Evolutionary conservation across 1,140 invertebrate species (phyloP).

Genomic region (Drosophila pallidifrons): DNA sequence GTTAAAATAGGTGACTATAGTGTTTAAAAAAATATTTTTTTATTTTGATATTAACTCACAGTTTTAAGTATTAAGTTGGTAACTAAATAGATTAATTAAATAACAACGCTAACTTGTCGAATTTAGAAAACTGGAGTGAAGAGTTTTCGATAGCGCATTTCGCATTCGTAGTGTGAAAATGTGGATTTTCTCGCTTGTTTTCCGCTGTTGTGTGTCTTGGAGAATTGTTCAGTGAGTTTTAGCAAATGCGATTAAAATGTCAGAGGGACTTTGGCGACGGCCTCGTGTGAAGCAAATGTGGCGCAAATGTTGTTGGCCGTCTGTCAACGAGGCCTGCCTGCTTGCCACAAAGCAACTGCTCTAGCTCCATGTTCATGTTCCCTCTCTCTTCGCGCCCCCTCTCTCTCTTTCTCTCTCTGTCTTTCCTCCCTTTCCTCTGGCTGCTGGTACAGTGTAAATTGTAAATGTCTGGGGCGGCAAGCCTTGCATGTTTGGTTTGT

Average conservation of each 20-base stretch:
- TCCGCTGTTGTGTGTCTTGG: slow-evolving; percentile 39
- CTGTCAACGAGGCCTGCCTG: slow-evolving; percentile 60
- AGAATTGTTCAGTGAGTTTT: slow-evolving; percentile 84
- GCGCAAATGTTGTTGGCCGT: slow-evolving; percentile 81
- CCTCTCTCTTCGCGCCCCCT: neutral
- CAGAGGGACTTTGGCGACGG: slow-evolving; percentile 68
- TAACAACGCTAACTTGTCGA: no score
- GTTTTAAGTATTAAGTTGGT: no score
- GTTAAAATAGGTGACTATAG: no score
- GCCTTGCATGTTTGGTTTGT: slow-evolving; percentile 48
- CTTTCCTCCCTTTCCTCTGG: neutral
- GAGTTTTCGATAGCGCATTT: slow-evolving; percentile 15
- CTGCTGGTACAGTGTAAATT: slow-evolving; percentile 57
- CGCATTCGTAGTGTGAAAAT: slow-evolving; percentile 24
- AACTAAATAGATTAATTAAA: no score
- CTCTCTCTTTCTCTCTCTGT: neutral
- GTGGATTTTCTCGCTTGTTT: slow-evolving; percentile 28
- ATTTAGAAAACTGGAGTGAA: neutral
- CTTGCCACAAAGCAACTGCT: slow-evolving; percentile 21
- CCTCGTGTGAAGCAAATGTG: slow-evolving; percentile 82
- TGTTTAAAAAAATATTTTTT: no score
- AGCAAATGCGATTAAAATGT: slow-evolving; percentile 85
- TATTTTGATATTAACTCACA: no score
- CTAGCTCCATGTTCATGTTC: slow-evolving; percentile 27
- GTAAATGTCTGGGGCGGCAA: slow-evolving; percentile 69